phyloP scores from a whole-genome alignment of 1,140 invertebrate species.

The Stegodyphus mimosarum region DNA sequence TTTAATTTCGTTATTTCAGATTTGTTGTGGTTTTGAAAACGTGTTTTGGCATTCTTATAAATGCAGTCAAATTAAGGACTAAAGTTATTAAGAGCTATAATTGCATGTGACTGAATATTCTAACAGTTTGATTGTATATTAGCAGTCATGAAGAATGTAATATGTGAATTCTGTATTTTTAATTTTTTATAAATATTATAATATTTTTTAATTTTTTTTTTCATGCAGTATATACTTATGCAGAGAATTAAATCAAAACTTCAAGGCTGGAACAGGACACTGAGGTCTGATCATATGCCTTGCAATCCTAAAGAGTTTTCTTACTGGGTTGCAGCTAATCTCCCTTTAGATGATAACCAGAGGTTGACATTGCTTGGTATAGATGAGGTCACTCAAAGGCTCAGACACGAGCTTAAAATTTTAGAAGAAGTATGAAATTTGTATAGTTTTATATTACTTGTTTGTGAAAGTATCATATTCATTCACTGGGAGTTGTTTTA shows the following conservation, averaged over 20 bases:
- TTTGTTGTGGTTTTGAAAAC: too few species aligned
- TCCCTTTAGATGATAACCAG: slow-evolving; percentile 75
- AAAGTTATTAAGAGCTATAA: too few species aligned
- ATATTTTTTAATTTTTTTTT: neutral
- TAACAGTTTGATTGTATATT: too few species aligned
- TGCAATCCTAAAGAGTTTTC: slow-evolving; percentile 77
- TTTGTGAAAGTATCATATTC: too few species aligned
- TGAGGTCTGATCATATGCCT: slow-evolving; percentile 70
- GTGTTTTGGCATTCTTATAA: too few species aligned
- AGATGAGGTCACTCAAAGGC: slow-evolving; percentile 76
- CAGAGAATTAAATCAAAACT: slow-evolving; percentile 67
- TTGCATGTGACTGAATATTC: too few species aligned
- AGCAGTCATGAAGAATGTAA: too few species aligned
- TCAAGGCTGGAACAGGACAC: slow-evolving; percentile 67
- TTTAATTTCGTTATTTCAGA: too few species aligned
- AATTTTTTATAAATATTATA: neutral
- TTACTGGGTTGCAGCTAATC: slow-evolving; percentile 82
- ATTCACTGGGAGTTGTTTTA: too few species aligned
- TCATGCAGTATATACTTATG: slow-evolving; percentile 62
- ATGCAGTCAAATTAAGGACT: too few species aligned
- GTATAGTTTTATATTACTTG: too few species aligned
- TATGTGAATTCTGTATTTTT: neutral
- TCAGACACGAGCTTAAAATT: slow-evolving; percentile 76
- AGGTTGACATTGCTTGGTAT: slow-evolving; percentile 74
- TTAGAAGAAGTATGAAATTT: slow-evolving; percentile 72